Evolutionary conservation across 2,113 vertebrate species (phyloP).

Genomic region (Galemys pyrenaicus): DNA sequence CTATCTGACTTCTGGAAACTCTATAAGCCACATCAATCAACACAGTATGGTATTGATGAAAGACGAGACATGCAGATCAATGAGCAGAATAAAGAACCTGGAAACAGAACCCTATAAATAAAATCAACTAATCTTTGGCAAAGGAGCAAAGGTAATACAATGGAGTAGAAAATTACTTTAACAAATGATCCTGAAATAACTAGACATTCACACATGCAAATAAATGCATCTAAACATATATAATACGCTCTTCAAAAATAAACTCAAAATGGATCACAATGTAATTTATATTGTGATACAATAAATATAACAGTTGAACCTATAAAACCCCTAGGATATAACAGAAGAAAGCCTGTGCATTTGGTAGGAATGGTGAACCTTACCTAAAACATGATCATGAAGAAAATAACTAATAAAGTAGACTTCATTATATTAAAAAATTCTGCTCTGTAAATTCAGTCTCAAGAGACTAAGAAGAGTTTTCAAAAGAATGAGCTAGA

Average conservation of each 20-base stretch:
- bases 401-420: not conserved
- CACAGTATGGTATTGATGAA: not conserved
- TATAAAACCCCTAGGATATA: not conserved
- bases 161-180: not conserved
- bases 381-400: not conserved
- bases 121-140: no score
- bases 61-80: not conserved
- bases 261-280: not conserved
- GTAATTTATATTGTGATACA: no score
- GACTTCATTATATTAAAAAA: not conserved
- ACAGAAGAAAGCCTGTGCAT: not conserved
- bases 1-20: not conserved
- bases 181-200: no score
- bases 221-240: not conserved
- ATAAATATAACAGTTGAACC: no score
- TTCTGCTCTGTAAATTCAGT: not conserved
- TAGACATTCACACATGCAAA: not conserved
- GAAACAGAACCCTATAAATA: not conserved
- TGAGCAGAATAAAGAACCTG: not conserved
- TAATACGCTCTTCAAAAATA: not conserved
- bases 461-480: not conserved
- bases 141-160: not conserved
- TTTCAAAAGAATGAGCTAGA: not conserved
- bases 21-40: not conserved
- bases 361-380: not conserved